Conservation (phyloP, 2,888 invertebrate species). For the Timema podura region DNA sequence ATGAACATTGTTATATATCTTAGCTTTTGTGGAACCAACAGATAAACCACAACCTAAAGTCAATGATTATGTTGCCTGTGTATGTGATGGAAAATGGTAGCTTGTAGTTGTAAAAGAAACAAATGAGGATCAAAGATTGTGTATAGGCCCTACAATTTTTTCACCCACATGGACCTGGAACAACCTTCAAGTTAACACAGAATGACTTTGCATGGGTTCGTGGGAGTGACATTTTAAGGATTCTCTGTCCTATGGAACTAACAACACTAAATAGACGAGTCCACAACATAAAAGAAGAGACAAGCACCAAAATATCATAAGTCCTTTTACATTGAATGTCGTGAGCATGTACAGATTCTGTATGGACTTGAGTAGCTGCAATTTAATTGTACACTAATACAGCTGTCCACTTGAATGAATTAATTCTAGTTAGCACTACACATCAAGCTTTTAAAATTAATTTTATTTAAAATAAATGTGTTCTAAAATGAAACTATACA, state of each 20-base stretch:
- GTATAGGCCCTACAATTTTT: not conserved
- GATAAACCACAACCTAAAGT: not conserved
- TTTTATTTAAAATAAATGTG: constrained; percentile 3
- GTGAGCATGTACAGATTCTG: too few relatives aligned
- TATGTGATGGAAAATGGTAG: not conserved
- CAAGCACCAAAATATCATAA: not conserved
- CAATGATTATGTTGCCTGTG: not conserved
- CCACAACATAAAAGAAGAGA: not conserved
- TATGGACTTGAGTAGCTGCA: not conserved
- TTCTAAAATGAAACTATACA: not conserved
- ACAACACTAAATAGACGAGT: constrained; percentile 2
- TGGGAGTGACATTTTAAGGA: not conserved
- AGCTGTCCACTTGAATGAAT: not conserved
- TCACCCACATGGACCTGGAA: constrained; percentile 3
- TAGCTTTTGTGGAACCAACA: too few relatives aligned
- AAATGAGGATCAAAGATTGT: not conserved
- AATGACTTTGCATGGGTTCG: not conserved
- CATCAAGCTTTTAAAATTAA: not conserved
- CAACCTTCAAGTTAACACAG: not conserved
- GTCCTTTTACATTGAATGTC: too few relatives aligned
- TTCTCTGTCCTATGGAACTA: not conserved
- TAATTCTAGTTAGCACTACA: not conserved
- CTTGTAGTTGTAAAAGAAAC: not conserved
- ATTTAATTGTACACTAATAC: not conserved
- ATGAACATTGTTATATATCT: too few relatives aligned